These are phyloP conservation scores for Hycleus phaleratus DNA, from an alignment of 1,140 invertebrate species.

Conservation along the genomic window DNA sequence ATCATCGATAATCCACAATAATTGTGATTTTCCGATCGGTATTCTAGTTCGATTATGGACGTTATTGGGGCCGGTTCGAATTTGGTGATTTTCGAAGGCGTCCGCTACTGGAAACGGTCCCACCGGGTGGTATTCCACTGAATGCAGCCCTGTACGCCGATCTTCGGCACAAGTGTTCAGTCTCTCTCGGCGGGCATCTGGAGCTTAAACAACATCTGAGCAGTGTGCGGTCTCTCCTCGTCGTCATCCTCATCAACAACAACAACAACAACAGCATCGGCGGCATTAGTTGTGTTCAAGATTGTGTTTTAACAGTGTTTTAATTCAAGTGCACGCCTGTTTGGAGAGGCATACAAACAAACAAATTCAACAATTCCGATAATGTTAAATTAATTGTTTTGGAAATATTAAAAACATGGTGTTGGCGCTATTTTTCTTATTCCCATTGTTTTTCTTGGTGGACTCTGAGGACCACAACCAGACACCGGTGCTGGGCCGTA, in stretches of 20 bases:
- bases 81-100: too few species aligned
- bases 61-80: too few species aligned
- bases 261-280: background rate
- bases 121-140: constrained; percentile 10
- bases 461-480: constrained; percentile 1
- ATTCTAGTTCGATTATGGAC: too few species aligned
- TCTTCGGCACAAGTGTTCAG: constrained; percentile 14
- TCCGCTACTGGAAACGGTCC: background rate
- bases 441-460: too few species aligned
- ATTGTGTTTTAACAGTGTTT: background rate
- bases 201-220: constrained; percentile 16
- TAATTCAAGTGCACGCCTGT: background rate
- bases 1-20: too few species aligned
- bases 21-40: too few species aligned
- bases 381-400: too few species aligned
- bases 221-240: background rate
- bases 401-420: too few species aligned
- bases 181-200: constrained; percentile 13
- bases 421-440: too few species aligned
- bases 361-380: too few species aligned
- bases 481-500: constrained; percentile 26
- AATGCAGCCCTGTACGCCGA: constrained; percentile 13
- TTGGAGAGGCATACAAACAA: too few species aligned
- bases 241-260: background rate
- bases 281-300: background rate